Evolutionary conservation across 2,888 invertebrate species (phyloP).

Genomic region (Drosophila multiciliata): DNA sequence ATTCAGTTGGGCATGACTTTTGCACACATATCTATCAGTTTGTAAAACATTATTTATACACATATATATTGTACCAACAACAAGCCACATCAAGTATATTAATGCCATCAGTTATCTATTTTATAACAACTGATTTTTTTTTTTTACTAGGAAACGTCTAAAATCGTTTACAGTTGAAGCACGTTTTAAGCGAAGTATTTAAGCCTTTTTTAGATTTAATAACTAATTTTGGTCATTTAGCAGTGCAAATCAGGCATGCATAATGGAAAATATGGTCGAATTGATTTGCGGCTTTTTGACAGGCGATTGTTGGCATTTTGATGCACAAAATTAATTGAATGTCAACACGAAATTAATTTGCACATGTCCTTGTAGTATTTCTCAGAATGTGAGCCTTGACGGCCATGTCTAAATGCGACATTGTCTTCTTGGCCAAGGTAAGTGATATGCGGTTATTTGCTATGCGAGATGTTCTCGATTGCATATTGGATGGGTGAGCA

Average conservation of each 20-base stretch:
- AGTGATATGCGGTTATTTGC: conserved; percentile 36
- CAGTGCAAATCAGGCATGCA: not conserved
- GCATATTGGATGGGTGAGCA: conserved; percentile 3
- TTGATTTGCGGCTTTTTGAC: conserved; percentile 38
- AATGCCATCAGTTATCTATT: not conserved
- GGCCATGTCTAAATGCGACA: not conserved
- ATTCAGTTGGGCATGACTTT: not conserved
- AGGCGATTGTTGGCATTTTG: conserved; percentile 7
- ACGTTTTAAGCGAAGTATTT: not conserved
- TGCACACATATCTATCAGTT: not conserved
- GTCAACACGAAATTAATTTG: conserved; percentile 62
- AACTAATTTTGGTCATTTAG: not conserved
- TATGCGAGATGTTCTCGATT: conserved; percentile 11
- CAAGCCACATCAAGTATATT: not conserved
- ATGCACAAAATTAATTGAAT: conserved; percentile 62
- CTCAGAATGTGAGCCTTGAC: not conserved
- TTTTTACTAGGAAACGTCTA: too few relatives aligned
- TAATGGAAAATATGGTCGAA: conserved; percentile 13
- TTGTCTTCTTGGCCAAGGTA: conserved; percentile 11
- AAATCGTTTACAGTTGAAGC: too few relatives aligned
- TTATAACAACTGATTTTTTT: too few relatives aligned
- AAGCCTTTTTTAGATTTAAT: not conserved
- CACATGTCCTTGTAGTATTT: conserved; percentile 23
- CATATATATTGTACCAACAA: not conserved
- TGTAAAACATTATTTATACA: too few relatives aligned